These are phyloP conservation scores for Bucorvus abyssinicus DNA, from an alignment of 2,797 vertebrate genomes.

Conservation along the genomic window DNA sequence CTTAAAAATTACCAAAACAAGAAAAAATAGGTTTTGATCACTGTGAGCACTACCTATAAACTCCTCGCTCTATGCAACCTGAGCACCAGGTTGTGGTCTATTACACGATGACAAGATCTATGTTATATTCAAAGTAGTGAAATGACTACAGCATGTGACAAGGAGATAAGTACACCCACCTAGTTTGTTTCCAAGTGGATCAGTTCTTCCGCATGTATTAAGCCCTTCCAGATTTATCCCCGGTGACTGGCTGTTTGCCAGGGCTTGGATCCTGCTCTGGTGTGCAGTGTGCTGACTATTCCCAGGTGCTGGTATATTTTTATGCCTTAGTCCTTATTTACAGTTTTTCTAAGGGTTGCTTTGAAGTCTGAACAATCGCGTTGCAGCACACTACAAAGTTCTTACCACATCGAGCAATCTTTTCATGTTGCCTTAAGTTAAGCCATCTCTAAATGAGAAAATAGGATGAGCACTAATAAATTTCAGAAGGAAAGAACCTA, in stretches of 20 bases:
- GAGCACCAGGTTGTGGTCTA: not conserved
- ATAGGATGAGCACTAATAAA: constrained; percentile 27
- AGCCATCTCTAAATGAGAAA: constrained; percentile 41
- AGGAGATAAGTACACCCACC: constrained; percentile 66
- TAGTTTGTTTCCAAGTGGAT: constrained; percentile 65
- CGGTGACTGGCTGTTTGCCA: constrained; percentile 70
- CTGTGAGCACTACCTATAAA: not conserved
- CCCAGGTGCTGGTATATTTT: constrained; percentile 77
- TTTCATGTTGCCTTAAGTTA: constrained; percentile 41
- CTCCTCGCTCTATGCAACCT: not conserved
- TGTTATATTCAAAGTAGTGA: constrained; percentile 63
- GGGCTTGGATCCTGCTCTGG: constrained; percentile 63
- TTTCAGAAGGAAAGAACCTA: not conserved
- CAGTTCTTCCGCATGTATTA: constrained; percentile 54
- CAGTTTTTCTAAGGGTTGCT: constrained; percentile 75
- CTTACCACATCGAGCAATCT: constrained; percentile 54
- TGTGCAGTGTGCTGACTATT: constrained; percentile 76
- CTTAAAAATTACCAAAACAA: not conserved
- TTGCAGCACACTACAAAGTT: constrained; percentile 56
- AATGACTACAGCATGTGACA: constrained; percentile 62
- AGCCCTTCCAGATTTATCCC: constrained; percentile 74
- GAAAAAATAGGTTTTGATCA: not conserved
- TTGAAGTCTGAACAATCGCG: constrained; percentile 75
- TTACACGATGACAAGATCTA: constrained; percentile 35
- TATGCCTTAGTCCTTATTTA: constrained; percentile 76